These are phyloP conservation scores for Rambutsinella grinnellia DNA, from an alignment of 2,888 invertebrate species.

Conservation along the genomic window DNA sequence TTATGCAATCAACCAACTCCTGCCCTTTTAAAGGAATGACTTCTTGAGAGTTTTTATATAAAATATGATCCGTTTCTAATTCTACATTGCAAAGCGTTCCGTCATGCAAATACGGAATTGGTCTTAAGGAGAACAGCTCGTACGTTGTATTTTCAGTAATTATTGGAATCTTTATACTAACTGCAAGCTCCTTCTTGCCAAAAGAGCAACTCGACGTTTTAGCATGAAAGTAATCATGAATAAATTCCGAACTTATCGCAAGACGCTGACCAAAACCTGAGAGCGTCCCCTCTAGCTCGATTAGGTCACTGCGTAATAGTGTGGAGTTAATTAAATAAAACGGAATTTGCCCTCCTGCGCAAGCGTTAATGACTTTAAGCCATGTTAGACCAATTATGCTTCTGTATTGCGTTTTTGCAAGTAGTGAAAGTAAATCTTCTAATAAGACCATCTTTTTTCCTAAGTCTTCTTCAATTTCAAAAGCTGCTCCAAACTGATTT, in stretches of 20 bases:
- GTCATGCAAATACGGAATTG: background rate
- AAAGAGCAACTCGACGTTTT: constrained; percentile 5
- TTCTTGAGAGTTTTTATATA: background rate
- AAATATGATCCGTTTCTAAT: background rate
- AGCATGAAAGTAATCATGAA: background rate
- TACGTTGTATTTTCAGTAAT: background rate
- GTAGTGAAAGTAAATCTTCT: constrained; percentile 5
- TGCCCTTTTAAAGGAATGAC: background rate
- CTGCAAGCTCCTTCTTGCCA: background rate
- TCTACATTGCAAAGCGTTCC: constrained; percentile 5
- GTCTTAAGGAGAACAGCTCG: background rate
- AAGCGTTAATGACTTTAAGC: background rate
- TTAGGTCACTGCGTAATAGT: background rate
- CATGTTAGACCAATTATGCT: background rate
- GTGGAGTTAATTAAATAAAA: background rate
- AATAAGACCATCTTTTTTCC: background rate
- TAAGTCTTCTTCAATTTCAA: background rate
- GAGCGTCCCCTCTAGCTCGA: background rate
- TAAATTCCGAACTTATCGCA: background rate
- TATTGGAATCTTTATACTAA: background rate
- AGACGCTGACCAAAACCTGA: background rate
- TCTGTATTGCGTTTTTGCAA: constrained; percentile 2
- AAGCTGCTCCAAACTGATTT: background rate
- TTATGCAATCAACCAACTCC: background rate
- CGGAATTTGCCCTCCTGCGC: background rate